Evolutionary conservation across 2,888 invertebrate species (phyloP).

Genomic region (Lacanobia oleracea): DNA sequence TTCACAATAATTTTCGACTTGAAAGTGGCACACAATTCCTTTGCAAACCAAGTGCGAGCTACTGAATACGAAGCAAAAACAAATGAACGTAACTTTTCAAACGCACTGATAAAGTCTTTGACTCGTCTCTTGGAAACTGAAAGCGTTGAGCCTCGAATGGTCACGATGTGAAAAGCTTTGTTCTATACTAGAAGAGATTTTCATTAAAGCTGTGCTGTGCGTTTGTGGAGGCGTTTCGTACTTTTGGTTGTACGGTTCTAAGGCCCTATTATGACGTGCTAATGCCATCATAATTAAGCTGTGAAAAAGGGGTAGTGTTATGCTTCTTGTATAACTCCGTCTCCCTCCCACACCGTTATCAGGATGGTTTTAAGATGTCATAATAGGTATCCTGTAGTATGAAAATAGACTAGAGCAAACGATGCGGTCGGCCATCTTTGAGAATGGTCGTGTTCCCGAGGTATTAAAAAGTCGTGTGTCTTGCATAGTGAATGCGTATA

Average conservation of each 20-base stretch:
- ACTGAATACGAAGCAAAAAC: conserved; percentile 40
- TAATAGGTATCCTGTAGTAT: too few species aligned
- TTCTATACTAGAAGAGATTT: conserved; percentile 19
- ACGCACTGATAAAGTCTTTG: conserved; percentile 52
- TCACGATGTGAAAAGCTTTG: conserved; percentile 22
- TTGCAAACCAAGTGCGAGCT: background rate
- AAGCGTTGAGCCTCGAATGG: conserved; percentile 36
- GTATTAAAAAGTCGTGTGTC: too few species aligned
- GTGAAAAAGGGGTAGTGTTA: too few species aligned
- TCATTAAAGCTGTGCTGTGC: conserved; percentile 12
- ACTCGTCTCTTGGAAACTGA: conserved; percentile 61
- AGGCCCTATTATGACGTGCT: too few species aligned
- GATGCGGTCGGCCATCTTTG: too few species aligned
- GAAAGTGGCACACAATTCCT: conserved; percentile 25
- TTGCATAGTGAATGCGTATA: too few species aligned
- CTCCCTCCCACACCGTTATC: too few species aligned
- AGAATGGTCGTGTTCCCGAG: too few species aligned
- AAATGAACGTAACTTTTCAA: conserved; percentile 49
- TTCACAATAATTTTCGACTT: conserved; percentile 39
- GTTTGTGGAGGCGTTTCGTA: conserved; percentile 9
- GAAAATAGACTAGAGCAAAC: too few species aligned
- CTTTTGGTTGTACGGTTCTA: background rate
- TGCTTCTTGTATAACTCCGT: too few species aligned
- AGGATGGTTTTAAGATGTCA: too few species aligned
- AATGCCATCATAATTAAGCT: too few species aligned